Conservation (phyloP, 2,888 invertebrate species). For the Erpobdella octoculata region DNA sequence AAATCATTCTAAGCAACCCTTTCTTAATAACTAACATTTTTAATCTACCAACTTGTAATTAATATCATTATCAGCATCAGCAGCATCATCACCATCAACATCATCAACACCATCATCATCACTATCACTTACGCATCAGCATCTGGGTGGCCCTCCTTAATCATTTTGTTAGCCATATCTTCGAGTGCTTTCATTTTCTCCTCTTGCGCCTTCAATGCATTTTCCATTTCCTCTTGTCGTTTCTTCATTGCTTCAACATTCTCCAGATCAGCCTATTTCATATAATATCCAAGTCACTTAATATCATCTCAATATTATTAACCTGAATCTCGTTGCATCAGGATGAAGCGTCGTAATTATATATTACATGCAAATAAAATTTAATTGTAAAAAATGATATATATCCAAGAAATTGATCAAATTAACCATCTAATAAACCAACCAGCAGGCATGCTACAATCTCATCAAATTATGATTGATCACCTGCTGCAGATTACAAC, state of each 20-base stretch:
- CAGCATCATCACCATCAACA: too few relatives aligned
- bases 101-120: too few relatives aligned
- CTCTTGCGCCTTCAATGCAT: constrained; percentile 83
- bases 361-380: constrained; percentile 12
- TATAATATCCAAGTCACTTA: too few relatives aligned
- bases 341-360: not conserved
- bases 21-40: too few relatives aligned
- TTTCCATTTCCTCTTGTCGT: constrained; percentile 85
- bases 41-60: too few relatives aligned
- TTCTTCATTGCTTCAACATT: constrained; percentile 79
- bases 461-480: too few relatives aligned
- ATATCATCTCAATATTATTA: too few relatives aligned
- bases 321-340: too few relatives aligned
- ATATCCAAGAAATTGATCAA: constrained; percentile 8
- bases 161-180: constrained; percentile 73
- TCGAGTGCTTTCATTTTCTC: constrained; percentile 75
- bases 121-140: constrained; percentile 60
- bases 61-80: too few relatives aligned
- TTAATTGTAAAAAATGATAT: not conserved
- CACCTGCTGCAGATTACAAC: too few relatives aligned
- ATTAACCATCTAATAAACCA: not conserved
- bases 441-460: too few relatives aligned
- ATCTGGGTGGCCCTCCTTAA: constrained; percentile 72
- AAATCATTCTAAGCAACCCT: too few relatives aligned
- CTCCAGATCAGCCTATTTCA: constrained; percentile 63